Evolutionary conservation across 2,113 vertebrate genomes (phyloP), one percentile per base, ranked within the genome.

Genomic region (Syrrhaptes paradoxus): DNA sequence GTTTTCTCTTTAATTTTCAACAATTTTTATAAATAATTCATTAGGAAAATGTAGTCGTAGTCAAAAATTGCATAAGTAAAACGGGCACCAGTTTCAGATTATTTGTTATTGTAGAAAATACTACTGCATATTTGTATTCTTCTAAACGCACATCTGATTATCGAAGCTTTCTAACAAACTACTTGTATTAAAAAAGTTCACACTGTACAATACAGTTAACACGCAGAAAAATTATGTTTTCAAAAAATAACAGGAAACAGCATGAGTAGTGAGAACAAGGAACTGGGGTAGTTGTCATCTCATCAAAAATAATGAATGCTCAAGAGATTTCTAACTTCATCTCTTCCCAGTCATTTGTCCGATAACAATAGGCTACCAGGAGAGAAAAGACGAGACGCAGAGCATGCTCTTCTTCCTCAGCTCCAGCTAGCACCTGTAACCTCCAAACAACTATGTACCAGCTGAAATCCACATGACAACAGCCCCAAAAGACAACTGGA

Each of bases 231-330:
- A 96, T 82, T 94, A 95, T 34, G 75, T 93, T 96, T 97, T 92
- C 51, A 38, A 92, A 93, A 95, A 97, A 96, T 81, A 96, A 88
- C 92, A 97, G 95, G 89, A 97, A 97, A 93, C 93, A 94, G 94
- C 93, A 94, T 26, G 74, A 97, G 90, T 87, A 96, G 89, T 71
- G 94, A 97, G 96, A 97, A 97, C 67, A 94, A 55, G 90, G 74
- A 97, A 92, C 92, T 74, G 73, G 95, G 90, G 89, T 90, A 96
- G 97, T 97, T 98, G 98, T 98, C 98, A 98, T 97, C 98, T 97
- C 97, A 97, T 98, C 98, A 98, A 98, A 98, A 98, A 98, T 98
- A 98, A 98, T 98, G 98, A 98, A 98, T 97, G 97, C 98, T 98
- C 98, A 94, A 89, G 98, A 98, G 98, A 97, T 79, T 98, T 98